Conservation (phyloP, 2,888 invertebrate species). For the Blera fallax region DNA sequence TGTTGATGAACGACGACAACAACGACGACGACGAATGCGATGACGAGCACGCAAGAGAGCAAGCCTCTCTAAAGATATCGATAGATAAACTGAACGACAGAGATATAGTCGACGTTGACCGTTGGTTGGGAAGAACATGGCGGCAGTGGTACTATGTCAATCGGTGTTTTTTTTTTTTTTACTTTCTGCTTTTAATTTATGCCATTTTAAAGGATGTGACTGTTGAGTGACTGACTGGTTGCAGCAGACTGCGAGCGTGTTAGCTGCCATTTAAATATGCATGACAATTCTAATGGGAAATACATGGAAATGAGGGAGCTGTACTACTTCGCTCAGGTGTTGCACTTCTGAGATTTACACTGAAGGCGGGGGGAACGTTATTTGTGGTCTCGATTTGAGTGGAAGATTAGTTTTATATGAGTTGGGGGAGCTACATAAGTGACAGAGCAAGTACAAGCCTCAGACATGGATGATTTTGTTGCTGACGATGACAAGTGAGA, state of each 20-base stretch:
- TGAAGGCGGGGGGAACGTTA: background rate
- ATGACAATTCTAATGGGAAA: conserved; percentile 71
- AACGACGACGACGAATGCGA: conserved; percentile 1
- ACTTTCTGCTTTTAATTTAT: conserved; percentile 59
- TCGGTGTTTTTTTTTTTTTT: background rate
- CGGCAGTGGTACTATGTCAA: conserved; percentile 52
- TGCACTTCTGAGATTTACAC: conserved; percentile 33
- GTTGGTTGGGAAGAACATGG: conserved; percentile 63
- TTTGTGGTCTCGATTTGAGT: no score
- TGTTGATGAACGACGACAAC: conserved; percentile 48
- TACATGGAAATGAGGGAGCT: conserved; percentile 64
- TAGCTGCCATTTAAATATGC: conserved; percentile 72
- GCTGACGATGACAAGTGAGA: no score
- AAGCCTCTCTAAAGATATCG: background rate
- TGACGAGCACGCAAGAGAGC: background rate
- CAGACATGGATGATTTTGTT: no score
- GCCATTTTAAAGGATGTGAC: conserved; percentile 68
- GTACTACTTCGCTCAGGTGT: background rate
- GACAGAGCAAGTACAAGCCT: no score
- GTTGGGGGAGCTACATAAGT: no score
- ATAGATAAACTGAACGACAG: conserved; percentile 10
- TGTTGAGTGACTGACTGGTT: conserved; percentile 66
- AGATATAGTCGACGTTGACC: conserved; percentile 27
- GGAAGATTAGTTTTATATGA: no score
- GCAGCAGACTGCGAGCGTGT: conserved; percentile 62